Evolutionary conservation across 2,113 vertebrate species (phyloP), one percentile per base, ranked within the genome.

Genomic region (Tylochromis polylepis): DNA sequence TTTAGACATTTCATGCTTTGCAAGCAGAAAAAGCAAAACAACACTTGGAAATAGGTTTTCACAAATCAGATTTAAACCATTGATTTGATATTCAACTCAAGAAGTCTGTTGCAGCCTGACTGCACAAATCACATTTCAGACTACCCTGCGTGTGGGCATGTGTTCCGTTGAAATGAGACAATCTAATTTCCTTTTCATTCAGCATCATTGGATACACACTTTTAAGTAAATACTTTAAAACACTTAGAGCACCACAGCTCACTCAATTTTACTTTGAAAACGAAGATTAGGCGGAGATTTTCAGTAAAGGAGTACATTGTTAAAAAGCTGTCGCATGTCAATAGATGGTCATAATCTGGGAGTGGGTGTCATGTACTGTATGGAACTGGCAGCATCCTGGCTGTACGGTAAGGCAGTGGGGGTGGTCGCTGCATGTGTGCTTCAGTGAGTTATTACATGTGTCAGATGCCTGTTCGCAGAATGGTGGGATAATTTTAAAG

Each of bases 91-190:
- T 83, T 79, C 11, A 6, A 46, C 53, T 83, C 36, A 65, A 53
- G 24, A 84, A 5, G 38, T 53, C 51, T 82, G 81, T 89, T 56
- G 83, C 67, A 83, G 43, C 43, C 77, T 46, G 86, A 24, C 70
- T 11, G 31, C 10, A 31, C 16, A 88, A 92, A 92, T 93, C 87
- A 75, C 10, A 86, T 91, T 92, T 85, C 89, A 79, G 38, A 36
- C 79, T 53, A 53, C 31, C 38, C 41, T 75, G 22, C 18, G 4
- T 65, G 87, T 79, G 84, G 16, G 85, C 67, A 67, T 67, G 10
- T 67, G 38, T 8, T 5, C 10, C 4, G 8, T 8, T 34, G 9
- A 83, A 84, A 89, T 70, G 49, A 56, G 77, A 81, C 58, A 67
- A 81, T 89, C 72, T 65, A 58, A 87, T 88, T 91, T 80, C 78